These are phyloP conservation scores for Lineus longissimus DNA, from an alignment of 1,140 invertebrate species.

Conservation along the genomic window DNA sequence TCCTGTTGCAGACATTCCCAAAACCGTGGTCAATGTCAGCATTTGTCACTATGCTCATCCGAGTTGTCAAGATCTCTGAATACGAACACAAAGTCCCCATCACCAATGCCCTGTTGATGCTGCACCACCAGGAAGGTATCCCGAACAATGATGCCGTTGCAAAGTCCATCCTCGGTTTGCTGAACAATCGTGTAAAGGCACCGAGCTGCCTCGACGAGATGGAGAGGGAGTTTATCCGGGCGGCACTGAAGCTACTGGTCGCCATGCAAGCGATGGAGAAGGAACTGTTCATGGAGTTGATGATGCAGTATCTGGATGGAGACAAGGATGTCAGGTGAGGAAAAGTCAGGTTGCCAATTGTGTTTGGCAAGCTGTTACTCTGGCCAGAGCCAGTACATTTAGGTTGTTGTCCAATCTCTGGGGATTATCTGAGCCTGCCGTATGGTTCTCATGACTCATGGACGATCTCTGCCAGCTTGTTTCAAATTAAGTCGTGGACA, in stretches of 20 bases:
- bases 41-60: constrained; percentile 36
- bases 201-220: constrained; percentile 32
- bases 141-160: constrained; percentile 17
- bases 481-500: too few species aligned
- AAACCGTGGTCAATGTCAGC: constrained; percentile 46
- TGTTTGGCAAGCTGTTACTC: too few species aligned
- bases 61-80: constrained; percentile 35
- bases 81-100: constrained; percentile 33
- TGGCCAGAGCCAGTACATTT: too few species aligned
- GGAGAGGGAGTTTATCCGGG: constrained; percentile 40
- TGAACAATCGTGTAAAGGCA: constrained; percentile 37
- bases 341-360: too few species aligned
- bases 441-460: too few species aligned
- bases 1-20: constrained; percentile 38
- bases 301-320: constrained; percentile 47
- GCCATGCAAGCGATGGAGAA: constrained; percentile 34
- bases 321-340: constrained; percentile 46
- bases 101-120: constrained; percentile 32
- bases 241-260: constrained; percentile 32
- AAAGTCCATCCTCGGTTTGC: constrained; percentile 28
- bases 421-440: too few species aligned
- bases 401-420: too few species aligned
- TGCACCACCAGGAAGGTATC: constrained; percentile 35
- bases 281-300: constrained; percentile 40
- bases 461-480: too few species aligned